phyloP scores from a whole-genome alignment of 2,113 vertebrate genomes.

The Neodon shergylaensis region DNA sequence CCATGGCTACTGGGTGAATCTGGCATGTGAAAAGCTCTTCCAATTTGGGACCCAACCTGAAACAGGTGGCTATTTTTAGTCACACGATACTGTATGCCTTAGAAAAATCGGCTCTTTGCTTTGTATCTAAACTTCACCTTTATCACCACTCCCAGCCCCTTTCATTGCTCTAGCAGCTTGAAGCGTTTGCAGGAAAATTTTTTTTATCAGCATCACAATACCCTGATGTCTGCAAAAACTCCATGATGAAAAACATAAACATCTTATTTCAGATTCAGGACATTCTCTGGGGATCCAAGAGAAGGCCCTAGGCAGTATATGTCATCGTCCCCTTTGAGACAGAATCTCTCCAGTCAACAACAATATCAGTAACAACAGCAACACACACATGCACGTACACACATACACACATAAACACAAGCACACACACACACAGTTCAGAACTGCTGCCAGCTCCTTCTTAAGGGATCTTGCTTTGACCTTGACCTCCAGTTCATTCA shows the following conservation, averaged over 20 bases:
- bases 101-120: slow-evolving; percentile 37
- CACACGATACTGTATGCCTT: neutral
- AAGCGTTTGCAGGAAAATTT: neutral
- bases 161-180: neutral
- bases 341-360: neutral
- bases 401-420: neutral
- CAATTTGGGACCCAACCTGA: slow-evolving; percentile 71
- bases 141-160: neutral
- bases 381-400: neutral
- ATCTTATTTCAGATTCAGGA: neutral
- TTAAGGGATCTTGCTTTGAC: neutral
- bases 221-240: neutral
- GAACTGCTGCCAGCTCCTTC: neutral
- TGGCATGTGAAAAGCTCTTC: slow-evolving; percentile 65
- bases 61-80: slow-evolving; percentile 77
- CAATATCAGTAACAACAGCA: neutral
- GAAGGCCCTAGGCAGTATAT: neutral
- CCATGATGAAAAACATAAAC: neutral
- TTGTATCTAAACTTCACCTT: slow-evolving; percentile 41
- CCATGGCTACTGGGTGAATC: slow-evolving; percentile 67
- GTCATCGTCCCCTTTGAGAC: neutral
- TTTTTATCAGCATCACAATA: neutral
- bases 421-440: neutral
- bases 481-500: neutral
- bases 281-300: neutral